phyloP scores from a whole-genome alignment of 2,888 invertebrate genomes.

The Noctua comes region DNA sequence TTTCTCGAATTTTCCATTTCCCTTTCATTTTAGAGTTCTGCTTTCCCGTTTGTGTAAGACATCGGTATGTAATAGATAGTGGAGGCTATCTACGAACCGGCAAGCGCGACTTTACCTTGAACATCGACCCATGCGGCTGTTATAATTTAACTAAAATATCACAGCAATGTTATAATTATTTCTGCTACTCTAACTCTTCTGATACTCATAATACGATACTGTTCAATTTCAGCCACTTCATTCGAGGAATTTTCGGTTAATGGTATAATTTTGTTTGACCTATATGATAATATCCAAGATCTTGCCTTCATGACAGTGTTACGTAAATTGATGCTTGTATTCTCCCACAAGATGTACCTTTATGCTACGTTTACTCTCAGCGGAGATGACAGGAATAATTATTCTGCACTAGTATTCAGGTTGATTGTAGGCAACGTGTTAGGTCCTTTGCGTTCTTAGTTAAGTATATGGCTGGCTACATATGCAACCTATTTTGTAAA shows the following conservation, averaged over 20 bases:
- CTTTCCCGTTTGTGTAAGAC: no score
- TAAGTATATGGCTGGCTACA: background rate
- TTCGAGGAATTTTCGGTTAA: background rate
- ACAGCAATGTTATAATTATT: background rate
- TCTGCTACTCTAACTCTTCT: background rate
- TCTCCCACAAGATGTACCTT: background rate
- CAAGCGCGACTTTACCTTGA: background rate
- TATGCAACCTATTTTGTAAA: conserved; percentile 2
- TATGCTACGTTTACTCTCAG: background rate
- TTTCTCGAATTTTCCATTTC: no score
- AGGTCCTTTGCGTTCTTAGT: background rate
- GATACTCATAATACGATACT: background rate
- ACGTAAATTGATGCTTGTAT: background rate
- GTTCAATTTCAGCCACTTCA: background rate
- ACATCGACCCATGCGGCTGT: background rate
- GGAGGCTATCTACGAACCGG: no score
- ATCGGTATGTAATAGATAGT: no score
- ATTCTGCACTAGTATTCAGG: conserved; percentile 12
- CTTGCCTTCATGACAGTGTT: background rate
- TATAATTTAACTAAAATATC: background rate
- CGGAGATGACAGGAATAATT: background rate
- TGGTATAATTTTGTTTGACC: background rate
- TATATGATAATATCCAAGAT: background rate
- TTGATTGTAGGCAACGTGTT: background rate
- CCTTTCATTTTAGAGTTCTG: no score